Evolutionary conservation across 2,888 invertebrate genomes (phyloP), one percentile per base, ranked within the genome.

Genomic region (Gymnosoma rotundatum): DNA sequence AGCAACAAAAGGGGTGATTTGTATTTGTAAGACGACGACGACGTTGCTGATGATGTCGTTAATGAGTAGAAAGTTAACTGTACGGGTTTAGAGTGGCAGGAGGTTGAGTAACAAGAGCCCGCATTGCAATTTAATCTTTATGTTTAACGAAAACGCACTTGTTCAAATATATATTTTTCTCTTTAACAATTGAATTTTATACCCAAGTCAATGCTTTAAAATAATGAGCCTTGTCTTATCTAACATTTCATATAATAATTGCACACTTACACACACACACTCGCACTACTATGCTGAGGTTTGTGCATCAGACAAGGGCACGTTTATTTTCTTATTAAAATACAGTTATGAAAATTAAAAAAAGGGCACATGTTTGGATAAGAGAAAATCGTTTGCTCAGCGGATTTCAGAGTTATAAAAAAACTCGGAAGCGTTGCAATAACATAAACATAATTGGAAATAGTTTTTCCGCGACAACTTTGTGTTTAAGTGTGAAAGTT

Each of bases 161-260:
- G 88, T 87, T 86, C 87, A 88, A 88, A 87, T 86, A 87, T 2
- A 25, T 25, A 66, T 48, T 48, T 73, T 67, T 81, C 14, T 64
- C 25, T 70, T 76, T 79, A 81, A 78, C 85, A 80, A 85, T 83
- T 73, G 85, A 70, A 58, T 81, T 81, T 66, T 75, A 72, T 70
- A 61, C 45, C 86, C 89, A 89, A 90, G 90, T 90, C 90, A 90
- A 88, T 90, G 91, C 90, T 88, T 88, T 88, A 88, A 88, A 89
- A 89, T 90, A 90, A 90, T 90, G 90, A 87, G 87, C 78, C 78
- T 67, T 73, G 56, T 73, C 76, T 78, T 50, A 63, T 64, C 38
- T 78, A 16, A 14, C 73, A 78, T 66, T 8, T 42, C 32, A 45
- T 3, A 58, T 45, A 56, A 66, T 50, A 56, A 21, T 50, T 38